Evolutionary conservation across 1,140 invertebrate species (phyloP).

Genomic region (Bombus balteatus): DNA sequence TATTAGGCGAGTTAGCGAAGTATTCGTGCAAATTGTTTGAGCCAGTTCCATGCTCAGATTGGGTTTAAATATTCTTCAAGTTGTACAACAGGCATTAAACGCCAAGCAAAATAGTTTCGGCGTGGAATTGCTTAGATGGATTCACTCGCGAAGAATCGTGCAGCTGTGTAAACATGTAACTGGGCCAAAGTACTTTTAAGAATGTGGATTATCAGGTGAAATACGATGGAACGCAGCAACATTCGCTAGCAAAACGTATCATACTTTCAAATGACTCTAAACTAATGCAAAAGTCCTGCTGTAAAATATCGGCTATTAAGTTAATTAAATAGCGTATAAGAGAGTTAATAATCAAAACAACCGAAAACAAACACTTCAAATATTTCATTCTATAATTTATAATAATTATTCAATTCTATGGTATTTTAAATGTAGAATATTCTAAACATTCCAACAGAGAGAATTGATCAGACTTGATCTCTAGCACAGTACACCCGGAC

Average conservation of each 20-base stretch:
- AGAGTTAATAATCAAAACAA: too few species aligned
- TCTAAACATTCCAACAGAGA: too few species aligned
- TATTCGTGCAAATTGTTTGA: background rate
- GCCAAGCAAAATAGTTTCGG: background rate
- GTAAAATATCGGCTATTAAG: too few species aligned
- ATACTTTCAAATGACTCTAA: background rate
- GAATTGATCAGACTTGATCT: too few species aligned
- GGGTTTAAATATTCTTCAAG: background rate
- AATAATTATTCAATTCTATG: too few species aligned
- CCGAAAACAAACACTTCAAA: too few species aligned
- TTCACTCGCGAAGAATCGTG: background rate
- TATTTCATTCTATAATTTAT: too few species aligned
- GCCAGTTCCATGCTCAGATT: background rate
- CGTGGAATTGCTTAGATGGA: background rate
- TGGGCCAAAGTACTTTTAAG: background rate
- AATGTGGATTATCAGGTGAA: background rate
- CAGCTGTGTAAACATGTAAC: constrained; percentile 4
- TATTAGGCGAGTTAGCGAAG: background rate
- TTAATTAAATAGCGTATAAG: too few species aligned
- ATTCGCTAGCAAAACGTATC: background rate
- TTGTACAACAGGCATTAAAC: background rate
- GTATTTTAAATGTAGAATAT: too few species aligned
- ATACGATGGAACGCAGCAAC: too few species aligned
- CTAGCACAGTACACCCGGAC: too few species aligned
- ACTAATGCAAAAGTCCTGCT: background rate